A percentile compares a stretch with the other conserved stretches of the same genome.
Evolutionary conservation across 2,888 invertebrate species (phyloP).

Genomic region (Carabus problematicus): DNA sequence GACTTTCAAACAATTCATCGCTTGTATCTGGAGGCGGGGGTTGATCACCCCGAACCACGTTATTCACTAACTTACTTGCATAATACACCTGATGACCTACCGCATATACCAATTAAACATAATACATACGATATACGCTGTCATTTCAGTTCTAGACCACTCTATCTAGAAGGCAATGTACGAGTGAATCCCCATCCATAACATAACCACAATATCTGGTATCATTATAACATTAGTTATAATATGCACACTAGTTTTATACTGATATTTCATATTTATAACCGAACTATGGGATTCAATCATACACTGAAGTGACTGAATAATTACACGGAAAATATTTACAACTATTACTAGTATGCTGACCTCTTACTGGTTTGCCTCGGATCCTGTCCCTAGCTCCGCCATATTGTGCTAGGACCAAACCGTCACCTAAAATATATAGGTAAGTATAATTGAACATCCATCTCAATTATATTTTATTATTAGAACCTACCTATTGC

Average conservation of each 20-base stretch:
- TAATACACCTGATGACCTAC: constrained; percentile 35
- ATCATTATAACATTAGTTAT: no score
- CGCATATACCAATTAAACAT: constrained; percentile 17
- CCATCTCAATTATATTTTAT: not conserved
- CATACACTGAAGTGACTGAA: constrained; percentile 2
- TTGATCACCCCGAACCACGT: constrained; percentile 56
- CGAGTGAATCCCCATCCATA: no score
- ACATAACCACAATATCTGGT: no score
- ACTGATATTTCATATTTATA: no score
- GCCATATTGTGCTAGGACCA: constrained; percentile 34
- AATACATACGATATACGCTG: no score
- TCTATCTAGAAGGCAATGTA: no score
- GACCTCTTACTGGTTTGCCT: constrained; percentile 54
- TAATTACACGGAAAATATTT: not conserved
- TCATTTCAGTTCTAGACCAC: no score
- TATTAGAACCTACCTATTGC: constrained; percentile 29
- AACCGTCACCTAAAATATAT: constrained; percentile 22
- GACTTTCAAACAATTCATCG: constrained; percentile 48
- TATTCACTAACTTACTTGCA: constrained; percentile 49
- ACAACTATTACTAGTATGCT: constrained; percentile 33
- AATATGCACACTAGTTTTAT: no score
- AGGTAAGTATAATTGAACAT: not conserved
- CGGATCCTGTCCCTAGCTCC: constrained; percentile 50
- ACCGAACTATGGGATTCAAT: no score
- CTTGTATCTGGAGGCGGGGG: constrained; percentile 54